phyloP scores from a whole-genome alignment of 1,140 invertebrate genomes.

The Scaptomyza hsui region DNA sequence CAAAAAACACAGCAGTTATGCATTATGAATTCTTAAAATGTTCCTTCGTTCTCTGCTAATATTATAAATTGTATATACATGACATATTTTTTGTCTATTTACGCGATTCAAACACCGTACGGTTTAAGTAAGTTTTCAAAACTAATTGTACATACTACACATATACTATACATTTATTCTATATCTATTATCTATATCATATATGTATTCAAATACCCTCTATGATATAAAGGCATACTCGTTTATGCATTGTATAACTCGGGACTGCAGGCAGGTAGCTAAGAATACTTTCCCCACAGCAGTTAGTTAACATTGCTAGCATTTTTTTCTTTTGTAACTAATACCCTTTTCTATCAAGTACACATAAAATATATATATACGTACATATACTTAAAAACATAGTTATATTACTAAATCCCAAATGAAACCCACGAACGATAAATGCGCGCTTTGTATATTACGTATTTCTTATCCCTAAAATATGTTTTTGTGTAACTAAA shows the following conservation, averaged over 20 bases:
- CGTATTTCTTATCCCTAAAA: constrained; percentile 44
- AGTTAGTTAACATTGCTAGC: constrained; percentile 32
- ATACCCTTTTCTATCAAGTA: constrained; percentile 45
- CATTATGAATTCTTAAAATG: constrained; percentile 75
- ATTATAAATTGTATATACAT: constrained; percentile 70
- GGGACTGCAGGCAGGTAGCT: constrained; percentile 10
- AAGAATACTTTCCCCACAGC: constrained; percentile 1
- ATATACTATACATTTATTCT: constrained; percentile 35
- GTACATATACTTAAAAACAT: constrained; percentile 28
- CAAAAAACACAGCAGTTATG: constrained; percentile 50
- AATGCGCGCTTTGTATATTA: constrained; percentile 67
- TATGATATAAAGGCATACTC: constrained; percentile 35
- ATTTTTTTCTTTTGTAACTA: constrained; percentile 52
- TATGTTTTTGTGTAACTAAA: constrained; percentile 61
- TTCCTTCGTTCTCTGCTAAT: constrained; percentile 72
- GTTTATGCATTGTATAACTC: constrained; percentile 22
- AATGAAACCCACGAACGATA: constrained; percentile 20
- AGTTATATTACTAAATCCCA: constrained; percentile 48
- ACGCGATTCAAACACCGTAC: constrained; percentile 53
- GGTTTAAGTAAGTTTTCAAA: constrained; percentile 77
- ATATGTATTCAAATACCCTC: constrained; percentile 29
- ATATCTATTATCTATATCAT: constrained; percentile 18
- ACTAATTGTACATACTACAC: constrained; percentile 68
- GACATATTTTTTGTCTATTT: constrained; percentile 51
- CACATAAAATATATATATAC: constrained; percentile 31